A percentile compares a stretch with the other conserved stretches of the same genome.
Conservation (phyloP, 1,140 invertebrate species). For the Mamestra configurata region DNA sequence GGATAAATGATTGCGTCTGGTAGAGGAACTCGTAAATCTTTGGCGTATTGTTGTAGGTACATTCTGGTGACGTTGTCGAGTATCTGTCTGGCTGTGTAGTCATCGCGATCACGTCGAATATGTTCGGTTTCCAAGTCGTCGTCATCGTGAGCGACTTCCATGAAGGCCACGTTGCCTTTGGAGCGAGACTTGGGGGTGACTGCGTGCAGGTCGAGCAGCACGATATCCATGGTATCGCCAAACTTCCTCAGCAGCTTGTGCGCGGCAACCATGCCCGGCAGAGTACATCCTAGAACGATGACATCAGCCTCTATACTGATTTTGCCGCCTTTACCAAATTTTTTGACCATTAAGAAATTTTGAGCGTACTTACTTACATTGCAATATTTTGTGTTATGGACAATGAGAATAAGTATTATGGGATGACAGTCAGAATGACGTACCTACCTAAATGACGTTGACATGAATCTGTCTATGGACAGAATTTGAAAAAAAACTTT, state of each 20-base stretch:
- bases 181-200: constrained; percentile 46
- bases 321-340: not conserved
- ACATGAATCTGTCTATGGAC: not conserved
- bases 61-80: constrained; percentile 67
- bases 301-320: constrained; percentile 73
- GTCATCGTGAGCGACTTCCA: constrained; percentile 59
- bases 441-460: not conserved
- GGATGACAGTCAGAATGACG: not conserved
- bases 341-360: constrained; percentile 6
- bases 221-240: constrained; percentile 79
- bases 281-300: constrained; percentile 80
- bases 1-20: constrained; percentile 71
- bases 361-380: not conserved
- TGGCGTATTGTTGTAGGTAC: constrained; percentile 70
- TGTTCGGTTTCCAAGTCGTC: constrained; percentile 47
- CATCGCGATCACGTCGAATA: constrained; percentile 35
- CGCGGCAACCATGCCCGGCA: constrained; percentile 81
- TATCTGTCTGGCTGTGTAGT: constrained; percentile 60
- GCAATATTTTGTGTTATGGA: not conserved
- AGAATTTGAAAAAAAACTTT: too few species aligned
- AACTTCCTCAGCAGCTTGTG: constrained; percentile 81
- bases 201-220: constrained; percentile 73
- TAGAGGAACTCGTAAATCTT: constrained; percentile 74
- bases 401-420: too few species aligned
- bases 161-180: constrained; percentile 73